Evolutionary conservation across 2,797 vertebrate genomes (phyloP).

Genomic region (Limosa lapponica): DNA sequence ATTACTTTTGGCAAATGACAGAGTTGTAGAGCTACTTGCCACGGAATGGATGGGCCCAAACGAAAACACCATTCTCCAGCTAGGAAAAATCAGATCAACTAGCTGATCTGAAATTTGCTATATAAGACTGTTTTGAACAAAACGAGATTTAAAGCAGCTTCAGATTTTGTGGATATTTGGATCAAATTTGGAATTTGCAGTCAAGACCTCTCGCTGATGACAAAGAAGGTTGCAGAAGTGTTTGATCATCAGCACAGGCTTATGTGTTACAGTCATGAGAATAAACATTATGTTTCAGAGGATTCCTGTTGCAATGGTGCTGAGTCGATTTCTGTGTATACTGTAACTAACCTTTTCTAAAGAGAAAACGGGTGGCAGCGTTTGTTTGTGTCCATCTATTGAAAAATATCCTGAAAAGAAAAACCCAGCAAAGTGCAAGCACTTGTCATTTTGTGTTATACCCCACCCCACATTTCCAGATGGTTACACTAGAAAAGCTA

Average conservation of each 20-base stretch:
- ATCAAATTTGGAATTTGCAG: neutral
- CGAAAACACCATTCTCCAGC: neutral
- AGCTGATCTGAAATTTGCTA: neutral
- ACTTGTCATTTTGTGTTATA: neutral
- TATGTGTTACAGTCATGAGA: neutral
- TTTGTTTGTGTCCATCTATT: neutral
- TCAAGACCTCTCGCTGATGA: accelerated
- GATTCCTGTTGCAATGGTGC: neutral
- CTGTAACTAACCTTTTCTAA: neutral
- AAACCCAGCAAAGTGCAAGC: neutral
- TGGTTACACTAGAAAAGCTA: neutral
- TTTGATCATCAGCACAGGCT: neutral
- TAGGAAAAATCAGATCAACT: neutral
- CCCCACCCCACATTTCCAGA: neutral
- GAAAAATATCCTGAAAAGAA: neutral
- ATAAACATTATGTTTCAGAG: neutral
- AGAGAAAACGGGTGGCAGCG: neutral
- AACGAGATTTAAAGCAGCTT: neutral
- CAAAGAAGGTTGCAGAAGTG: neutral
- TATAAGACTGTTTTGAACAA: neutral
- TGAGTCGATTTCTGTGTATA: neutral
- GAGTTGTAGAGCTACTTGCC: neutral
- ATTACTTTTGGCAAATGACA: neutral
- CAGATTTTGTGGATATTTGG: neutral
- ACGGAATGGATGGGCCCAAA: neutral